Evolutionary conservation across 2,888 invertebrate species (phyloP).

Genomic region (Eupithecia subumbrata): DNA sequence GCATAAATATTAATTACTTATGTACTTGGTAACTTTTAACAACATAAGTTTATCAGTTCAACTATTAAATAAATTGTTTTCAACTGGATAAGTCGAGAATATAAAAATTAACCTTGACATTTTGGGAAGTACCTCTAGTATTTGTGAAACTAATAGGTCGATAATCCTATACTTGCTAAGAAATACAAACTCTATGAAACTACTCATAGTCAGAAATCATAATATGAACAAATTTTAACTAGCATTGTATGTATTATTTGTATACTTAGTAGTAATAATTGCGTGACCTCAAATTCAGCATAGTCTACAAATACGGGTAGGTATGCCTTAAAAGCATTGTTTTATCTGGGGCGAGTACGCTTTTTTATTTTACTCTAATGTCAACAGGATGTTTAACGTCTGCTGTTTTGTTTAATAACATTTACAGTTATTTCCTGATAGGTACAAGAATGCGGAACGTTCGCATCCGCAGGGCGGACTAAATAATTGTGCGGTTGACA

Average conservation of each 20-base stretch:
- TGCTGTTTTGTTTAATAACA: background rate
- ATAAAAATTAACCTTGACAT: background rate
- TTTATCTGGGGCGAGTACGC: background rate
- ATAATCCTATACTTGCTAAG: background rate
- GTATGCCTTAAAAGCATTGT: background rate
- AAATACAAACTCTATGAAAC: background rate
- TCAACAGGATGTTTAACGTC: background rate
- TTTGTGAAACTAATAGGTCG: background rate
- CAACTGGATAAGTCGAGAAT: background rate
- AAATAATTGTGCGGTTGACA: slow-evolving; percentile 55
- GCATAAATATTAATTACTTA: background rate
- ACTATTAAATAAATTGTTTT: background rate
- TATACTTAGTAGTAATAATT: too few relatives aligned
- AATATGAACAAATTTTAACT: background rate
- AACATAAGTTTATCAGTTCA: background rate
- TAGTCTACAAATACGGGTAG: background rate
- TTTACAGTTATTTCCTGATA: background rate
- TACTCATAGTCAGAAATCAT: background rate
- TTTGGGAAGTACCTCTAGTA: background rate
- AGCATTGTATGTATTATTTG: background rate
- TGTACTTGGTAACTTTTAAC: background rate
- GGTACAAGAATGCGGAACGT: slow-evolving; percentile 25
- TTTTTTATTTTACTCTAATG: background rate
- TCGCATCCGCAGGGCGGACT: slow-evolving; percentile 38
- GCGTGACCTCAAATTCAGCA: too few relatives aligned